A percentile compares a stretch with the other conserved stretches of the same genome.
Evolutionary conservation across 2,113 vertebrate genomes (phyloP).

Genomic region (Fulica atra): DNA sequence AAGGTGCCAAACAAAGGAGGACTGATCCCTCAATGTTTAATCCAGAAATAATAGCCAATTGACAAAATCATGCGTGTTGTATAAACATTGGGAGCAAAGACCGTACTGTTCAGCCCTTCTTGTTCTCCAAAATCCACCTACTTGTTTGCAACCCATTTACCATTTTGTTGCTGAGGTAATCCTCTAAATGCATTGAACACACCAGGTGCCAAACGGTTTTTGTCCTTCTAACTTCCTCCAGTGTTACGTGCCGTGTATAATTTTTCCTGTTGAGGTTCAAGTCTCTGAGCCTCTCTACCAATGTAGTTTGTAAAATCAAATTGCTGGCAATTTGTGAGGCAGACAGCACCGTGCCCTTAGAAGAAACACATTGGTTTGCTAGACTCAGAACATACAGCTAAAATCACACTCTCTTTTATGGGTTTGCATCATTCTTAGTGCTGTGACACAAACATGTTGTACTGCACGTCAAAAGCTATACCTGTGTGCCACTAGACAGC

Average conservation of each 20-base stretch:
- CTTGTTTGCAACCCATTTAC: background rate
- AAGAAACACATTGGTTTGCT: background rate
- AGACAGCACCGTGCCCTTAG: background rate
- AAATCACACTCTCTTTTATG: background rate
- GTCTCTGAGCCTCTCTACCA: background rate
- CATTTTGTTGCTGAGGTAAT: constrained; percentile 13
- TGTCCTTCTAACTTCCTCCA: background rate
- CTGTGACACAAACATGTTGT: background rate
- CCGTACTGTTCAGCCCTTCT: constrained; percentile 24
- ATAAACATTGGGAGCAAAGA: constrained; percentile 30
- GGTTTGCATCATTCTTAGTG: background rate
- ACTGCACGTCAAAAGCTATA: background rate
- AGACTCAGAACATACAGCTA: background rate
- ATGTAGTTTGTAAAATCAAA: background rate
- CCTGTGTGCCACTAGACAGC: background rate
- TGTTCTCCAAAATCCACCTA: constrained; percentile 20
- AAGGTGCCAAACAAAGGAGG: background rate
- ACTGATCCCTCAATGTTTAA: constrained; percentile 11
- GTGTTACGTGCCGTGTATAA: background rate
- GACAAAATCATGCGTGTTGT: constrained; percentile 10
- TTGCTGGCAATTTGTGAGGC: background rate
- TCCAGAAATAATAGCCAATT: constrained; percentile 41
- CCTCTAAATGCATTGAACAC: background rate
- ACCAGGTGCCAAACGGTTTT: background rate
- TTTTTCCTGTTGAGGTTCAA: background rate